phyloP scores from a whole-genome alignment of 2,888 invertebrate genomes.

The Plutella xylostella region DNA sequence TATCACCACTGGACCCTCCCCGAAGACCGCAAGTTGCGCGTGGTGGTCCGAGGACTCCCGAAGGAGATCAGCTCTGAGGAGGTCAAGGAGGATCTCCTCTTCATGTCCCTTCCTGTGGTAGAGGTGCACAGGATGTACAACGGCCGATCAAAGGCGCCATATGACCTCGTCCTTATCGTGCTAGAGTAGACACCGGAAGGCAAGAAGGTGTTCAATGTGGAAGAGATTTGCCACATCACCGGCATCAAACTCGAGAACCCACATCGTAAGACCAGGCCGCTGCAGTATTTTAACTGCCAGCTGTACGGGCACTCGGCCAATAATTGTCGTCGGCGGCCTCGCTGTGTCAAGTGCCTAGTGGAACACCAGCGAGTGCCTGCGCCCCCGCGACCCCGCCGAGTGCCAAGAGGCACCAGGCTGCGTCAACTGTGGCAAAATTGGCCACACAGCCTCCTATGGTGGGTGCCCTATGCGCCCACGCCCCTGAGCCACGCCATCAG shows the following conservation, averaged over 20 bases:
- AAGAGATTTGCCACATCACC: not conserved
- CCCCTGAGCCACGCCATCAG: too few species aligned
- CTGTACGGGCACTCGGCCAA: constrained; percentile 3
- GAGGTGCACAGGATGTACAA: not conserved
- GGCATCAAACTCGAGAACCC: not conserved
- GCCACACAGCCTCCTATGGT: not conserved
- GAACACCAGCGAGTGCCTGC: constrained; percentile 8
- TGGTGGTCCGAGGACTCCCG: not conserved
- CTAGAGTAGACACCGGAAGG: not conserved
- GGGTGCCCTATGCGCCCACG: not conserved
- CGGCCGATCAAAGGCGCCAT: not conserved
- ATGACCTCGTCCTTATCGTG: not conserved
- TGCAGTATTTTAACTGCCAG: not conserved
- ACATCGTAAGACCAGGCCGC: not conserved
- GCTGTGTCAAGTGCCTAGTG: constrained; percentile 14
- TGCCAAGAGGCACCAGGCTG: not conserved
- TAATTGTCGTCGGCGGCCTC: constrained; percentile 5
- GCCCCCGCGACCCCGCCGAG: not conserved
- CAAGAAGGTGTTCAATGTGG: not conserved
- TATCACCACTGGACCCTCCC: not conserved
- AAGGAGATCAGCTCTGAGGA: not conserved
- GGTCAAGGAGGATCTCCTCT: not conserved
- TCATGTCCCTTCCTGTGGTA: not conserved
- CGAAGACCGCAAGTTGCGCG: not conserved
- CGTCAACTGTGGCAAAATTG: not conserved